These are phyloP conservation scores for Eristalis pertinax DNA, from an alignment of 2,888 invertebrate genomes.

Conservation along the genomic window DNA sequence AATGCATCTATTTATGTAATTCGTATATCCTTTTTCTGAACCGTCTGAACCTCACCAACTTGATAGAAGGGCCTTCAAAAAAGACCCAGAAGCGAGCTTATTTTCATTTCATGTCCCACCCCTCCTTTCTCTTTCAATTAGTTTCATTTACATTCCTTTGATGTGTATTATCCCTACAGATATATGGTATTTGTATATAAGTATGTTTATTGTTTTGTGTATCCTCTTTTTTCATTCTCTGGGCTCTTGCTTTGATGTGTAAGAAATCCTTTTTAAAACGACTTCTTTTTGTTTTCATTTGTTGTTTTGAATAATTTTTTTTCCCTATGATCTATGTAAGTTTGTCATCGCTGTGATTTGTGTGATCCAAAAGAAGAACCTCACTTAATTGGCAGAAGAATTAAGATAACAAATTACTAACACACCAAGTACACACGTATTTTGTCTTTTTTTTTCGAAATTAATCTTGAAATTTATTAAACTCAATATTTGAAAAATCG, in stretches of 20 bases:
- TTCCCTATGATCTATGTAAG: constrained; percentile 14
- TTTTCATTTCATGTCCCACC: neutral
- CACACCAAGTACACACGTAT: constrained; percentile 35
- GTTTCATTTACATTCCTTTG: neutral
- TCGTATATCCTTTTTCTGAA: neutral
- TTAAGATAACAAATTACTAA: constrained; percentile 27
- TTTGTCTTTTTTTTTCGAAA: neutral
- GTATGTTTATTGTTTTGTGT: constrained; percentile 1
- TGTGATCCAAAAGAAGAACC: constrained; percentile 55
- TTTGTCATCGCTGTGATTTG: constrained; percentile 67
- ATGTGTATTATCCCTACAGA: neutral
- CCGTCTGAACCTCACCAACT: neutral
- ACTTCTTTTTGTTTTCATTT: neutral
- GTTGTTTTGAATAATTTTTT: neutral
- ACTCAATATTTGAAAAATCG: constrained; percentile 1
- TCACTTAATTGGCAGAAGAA: constrained; percentile 43
- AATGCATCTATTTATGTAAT: neutral
- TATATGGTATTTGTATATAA: neutral
- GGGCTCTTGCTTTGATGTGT: constrained; percentile 32
- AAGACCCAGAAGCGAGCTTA: neutral
- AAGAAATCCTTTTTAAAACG: neutral
- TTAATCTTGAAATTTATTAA: neutral
- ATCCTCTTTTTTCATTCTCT: neutral
- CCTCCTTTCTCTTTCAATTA: neutral
- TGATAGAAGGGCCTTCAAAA: neutral